A percentile compares a stretch with the other conserved stretches of the same genome.
Conservation (phyloP, 2,888 invertebrate species). For the Acanthoscelides obtectus region DNA sequence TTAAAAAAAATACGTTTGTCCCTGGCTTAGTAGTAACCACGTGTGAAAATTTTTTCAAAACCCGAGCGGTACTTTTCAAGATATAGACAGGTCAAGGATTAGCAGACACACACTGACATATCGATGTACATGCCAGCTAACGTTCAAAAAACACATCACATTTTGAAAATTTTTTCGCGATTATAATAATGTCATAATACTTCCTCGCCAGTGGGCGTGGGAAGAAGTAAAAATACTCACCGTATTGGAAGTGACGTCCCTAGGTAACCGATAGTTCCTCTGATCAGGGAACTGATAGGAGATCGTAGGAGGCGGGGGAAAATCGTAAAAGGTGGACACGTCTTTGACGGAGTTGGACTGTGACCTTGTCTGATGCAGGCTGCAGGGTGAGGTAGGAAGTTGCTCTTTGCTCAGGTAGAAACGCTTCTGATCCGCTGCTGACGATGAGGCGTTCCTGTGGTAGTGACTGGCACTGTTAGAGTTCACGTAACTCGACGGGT, state of each 20-base stretch:
- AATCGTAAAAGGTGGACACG: constrained; percentile 56
- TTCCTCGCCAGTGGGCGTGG: too few species aligned
- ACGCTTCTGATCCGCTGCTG: constrained; percentile 51
- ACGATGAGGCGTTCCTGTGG: constrained; percentile 12
- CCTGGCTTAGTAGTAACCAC: too few species aligned
- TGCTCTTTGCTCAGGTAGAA: constrained; percentile 63
- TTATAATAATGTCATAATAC: too few species aligned
- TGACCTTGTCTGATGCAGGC: constrained; percentile 51
- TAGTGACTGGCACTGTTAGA: constrained; percentile 44
- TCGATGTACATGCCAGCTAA: too few species aligned
- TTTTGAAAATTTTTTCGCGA: too few species aligned
- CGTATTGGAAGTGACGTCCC: constrained; percentile 66
- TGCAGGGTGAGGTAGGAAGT: constrained; percentile 50
- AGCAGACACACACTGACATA: too few species aligned
- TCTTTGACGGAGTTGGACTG: constrained; percentile 57
- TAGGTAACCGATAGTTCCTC: constrained; percentile 29
- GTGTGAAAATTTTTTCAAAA: too few species aligned
- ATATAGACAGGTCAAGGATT: too few species aligned
- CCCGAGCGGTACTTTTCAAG: too few species aligned
- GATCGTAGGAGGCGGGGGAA: constrained; percentile 62
- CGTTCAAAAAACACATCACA: too few species aligned
- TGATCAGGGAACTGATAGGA: constrained; percentile 55
- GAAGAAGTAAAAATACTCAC: too few species aligned
- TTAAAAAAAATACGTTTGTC: too few species aligned
- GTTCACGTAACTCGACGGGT: constrained; percentile 47